Conservation (phyloP, 2,888 invertebrate genomes). For the Octodonta nipae region DNA sequence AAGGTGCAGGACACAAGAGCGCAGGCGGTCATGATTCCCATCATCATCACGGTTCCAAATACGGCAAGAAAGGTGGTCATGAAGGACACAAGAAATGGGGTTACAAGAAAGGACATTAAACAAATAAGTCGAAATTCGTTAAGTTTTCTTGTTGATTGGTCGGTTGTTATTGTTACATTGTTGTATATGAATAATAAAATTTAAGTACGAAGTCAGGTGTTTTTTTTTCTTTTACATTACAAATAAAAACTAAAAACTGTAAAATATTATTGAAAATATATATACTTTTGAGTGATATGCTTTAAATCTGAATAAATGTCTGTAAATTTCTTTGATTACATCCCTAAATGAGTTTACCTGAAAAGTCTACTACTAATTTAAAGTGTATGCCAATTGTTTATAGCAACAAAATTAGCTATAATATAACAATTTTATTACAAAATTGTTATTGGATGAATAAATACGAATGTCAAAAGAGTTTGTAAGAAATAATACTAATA, state of each 20-base stretch:
- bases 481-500: no score
- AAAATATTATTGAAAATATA: no score
- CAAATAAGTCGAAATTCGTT: constrained; percentile 4
- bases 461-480: no score
- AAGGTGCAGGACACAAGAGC: constrained; percentile 67
- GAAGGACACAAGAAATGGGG: constrained; percentile 70
- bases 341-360: no score
- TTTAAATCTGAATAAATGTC: no score
- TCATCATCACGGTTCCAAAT: constrained; percentile 57
- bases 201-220: constrained; percentile 6
- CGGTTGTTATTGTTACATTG: constrained; percentile 15
- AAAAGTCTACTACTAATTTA: no score
- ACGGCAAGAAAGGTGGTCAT: constrained; percentile 68
- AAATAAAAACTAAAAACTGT: not conserved
- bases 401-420: no score
- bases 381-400: no score
- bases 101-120: constrained; percentile 38
- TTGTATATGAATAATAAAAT: constrained; percentile 14
- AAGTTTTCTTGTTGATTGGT: constrained; percentile 11
- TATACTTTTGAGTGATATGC: no score
- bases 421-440: no score
- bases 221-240: not conserved
- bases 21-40: constrained; percentile 66
- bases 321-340: no score
- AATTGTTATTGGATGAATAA: no score